Percentiles rank a stretch among this genome's conserved stretches.
These are phyloP conservation scores for Megamerina dolium DNA, from an alignment of 2,888 invertebrate species.

Conservation along the genomic window DNA sequence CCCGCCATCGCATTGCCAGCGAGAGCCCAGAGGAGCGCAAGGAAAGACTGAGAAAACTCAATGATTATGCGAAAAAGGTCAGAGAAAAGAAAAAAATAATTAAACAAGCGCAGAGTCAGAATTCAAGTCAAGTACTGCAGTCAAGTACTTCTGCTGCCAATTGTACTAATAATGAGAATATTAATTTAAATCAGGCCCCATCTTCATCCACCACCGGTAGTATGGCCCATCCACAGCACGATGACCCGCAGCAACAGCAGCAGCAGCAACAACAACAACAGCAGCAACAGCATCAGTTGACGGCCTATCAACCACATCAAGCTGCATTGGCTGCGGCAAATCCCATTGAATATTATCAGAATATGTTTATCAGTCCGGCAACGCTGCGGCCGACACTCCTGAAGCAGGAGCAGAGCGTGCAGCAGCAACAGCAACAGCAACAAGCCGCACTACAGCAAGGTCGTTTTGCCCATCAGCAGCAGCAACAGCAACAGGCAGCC, in stretches of 20 bases:
- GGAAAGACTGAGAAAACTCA: conserved; percentile 49
- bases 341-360: conserved; percentile 47
- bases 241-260: conserved; percentile 22
- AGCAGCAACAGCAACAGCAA: conserved; percentile 26
- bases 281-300: conserved; percentile 27
- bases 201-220: conserved; percentile 10
- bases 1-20: conserved; percentile 45
- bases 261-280: conserved; percentile 24
- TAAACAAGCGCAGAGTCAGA: conserved; percentile 37
- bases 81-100: conserved; percentile 49
- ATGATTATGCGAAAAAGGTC: conserved; percentile 50
- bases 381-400: conserved; percentile 34
- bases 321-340: conserved; percentile 30
- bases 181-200: conserved; percentile 45
- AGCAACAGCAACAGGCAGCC: conserved; percentile 27
- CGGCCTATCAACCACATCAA: conserved; percentile 35
- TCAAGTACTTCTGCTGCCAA: conserved; percentile 32
- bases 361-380: conserved; percentile 46
- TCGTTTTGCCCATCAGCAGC: conserved; percentile 23
- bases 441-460: conserved; percentile 26
- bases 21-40: conserved; percentile 46
- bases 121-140: conserved; percentile 30
- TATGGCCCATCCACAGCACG: conserved; percentile 18
- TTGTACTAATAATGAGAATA: conserved; percentile 43
- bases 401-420: conserved; percentile 28